Percentiles rank a stretch among this genome's conserved stretches.
Evolutionary conservation across 2,797 vertebrate species (phyloP).

Genomic region (Hypotaenidia okinawae): DNA sequence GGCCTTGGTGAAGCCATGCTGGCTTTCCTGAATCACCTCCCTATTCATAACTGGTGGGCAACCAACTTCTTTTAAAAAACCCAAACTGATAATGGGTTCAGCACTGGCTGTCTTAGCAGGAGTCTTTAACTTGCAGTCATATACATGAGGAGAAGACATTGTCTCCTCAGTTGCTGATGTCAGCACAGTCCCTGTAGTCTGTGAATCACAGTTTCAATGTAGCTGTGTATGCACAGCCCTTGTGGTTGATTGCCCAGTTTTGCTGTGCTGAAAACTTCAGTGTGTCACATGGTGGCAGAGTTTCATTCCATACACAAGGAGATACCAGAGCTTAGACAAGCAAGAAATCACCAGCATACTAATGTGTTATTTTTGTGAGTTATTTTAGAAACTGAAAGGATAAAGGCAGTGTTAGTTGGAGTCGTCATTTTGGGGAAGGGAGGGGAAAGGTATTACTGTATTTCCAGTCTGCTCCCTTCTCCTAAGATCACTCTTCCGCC

Average conservation of each 20-base stretch:
- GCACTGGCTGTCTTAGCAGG: neutral
- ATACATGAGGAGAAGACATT: neutral
- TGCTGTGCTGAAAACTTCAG: neutral
- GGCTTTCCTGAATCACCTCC: too few relatives aligned
- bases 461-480: neutral
- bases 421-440: neutral
- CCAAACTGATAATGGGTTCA: neutral
- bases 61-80: neutral
- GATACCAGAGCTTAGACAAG: neutral
- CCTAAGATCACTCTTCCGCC: neutral
- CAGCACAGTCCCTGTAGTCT: neutral
- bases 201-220: fast-evolving
- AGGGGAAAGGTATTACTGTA: neutral
- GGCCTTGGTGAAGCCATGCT: too few relatives aligned
- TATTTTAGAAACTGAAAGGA: neutral
- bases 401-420: neutral
- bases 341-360: neutral
- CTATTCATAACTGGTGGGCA: neutral
- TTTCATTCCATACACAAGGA: neutral
- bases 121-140: neutral
- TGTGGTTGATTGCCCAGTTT: neutral
- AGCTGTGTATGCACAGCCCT: neutral
- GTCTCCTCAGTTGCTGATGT: neutral
- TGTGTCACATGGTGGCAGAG: neutral
- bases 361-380: neutral